Evolutionary conservation across 2,113 vertebrate species (phyloP), one percentile per base, ranked within the genome.

Genomic region (Nothobranchius furzeri): DNA sequence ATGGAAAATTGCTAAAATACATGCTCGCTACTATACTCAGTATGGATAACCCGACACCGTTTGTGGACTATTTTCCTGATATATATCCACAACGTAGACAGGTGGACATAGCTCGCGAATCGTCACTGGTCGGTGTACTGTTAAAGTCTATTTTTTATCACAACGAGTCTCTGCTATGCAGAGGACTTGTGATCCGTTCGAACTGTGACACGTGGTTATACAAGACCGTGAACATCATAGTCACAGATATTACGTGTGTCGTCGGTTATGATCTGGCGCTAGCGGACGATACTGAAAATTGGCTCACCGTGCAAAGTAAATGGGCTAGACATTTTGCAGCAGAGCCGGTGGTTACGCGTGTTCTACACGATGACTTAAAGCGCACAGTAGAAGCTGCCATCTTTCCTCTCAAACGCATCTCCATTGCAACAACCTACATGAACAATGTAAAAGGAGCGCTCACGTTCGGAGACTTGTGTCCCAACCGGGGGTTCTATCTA

Each of bases 381-480:
- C 12, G 12, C 3, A n/a, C 4, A 4, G 43, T 70, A 4, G n/a
- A 62, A 0, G 68, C 59, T 9, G 6, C 2, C 2, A 17, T 48
- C 0, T 70, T 70, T 17, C 68, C 59, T 1, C 30, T 62, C 1
- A 4, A 9, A 1, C 0, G 9, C 0, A 49, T 70, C n/a, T 0
- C 20, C 0, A 6, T 48, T 8, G 51, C 59, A 3, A 25, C 3
- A 1, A 37, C 1, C 6, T 70, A 74, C 35, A 17, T 61, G 2
- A 0, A 35, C 0, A 55, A 2, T 1, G 57, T 67, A 3, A 55
- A 3, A 35, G 57, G 63, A 0, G 57, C 64, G 2, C 57, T 74
- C 24, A 67, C 71, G 0, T 74, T 73, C 0, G 62, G 70, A 2
- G 62, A 73, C 2, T 66, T 73, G 0, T 74, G 63, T 3, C 43